Evolutionary conservation across 2,113 vertebrate species (phyloP), one percentile per base, ranked within the genome.

Genomic region (Peromyscus leucopus): DNA sequence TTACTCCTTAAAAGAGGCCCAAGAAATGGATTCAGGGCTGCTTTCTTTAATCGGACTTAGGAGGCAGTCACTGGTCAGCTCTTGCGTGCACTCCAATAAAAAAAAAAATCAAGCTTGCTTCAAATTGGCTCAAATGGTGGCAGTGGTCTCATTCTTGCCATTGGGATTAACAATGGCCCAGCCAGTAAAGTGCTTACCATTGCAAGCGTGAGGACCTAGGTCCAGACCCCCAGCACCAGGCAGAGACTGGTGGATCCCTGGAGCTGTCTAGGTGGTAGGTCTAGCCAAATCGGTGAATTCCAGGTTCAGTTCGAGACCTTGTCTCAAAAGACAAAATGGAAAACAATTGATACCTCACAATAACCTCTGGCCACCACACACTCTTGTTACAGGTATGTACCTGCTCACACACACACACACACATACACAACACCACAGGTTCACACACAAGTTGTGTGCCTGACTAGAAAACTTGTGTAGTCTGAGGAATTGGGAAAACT

Each of bases 381-480:
- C 3, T 63, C 57, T 22, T 83, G 22, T 42, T 61, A 13, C 55
- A 83, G 13, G 21, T 55, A 55, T 78, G 11, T 67, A 67, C 65
- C 46, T 78, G 76, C 15, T 22, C 51, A 36, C 7, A 79, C 48
- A 79, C 33, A 82, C 51, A 51, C 48, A 48, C 48, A 46, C 39
- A 83, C 8, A 76, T 7, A 51, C 48, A 51, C 51, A 51, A 51
- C 51, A 36, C 7, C 82, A 84, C 82, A 61, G 10, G n/a, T 42
- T 42, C n/a, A 48, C 8, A 46, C 39, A 83, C 8, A 76, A 61
- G 5, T 17, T n/a, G 33, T n/a, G 33, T 69, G 86, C 46, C 46
- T 96, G 71, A 55, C 48, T 89, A 57, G 39, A 4, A 96, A 95
- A 88, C 78, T n/a, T 87, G 72, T 67, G 51, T 83, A 72, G 80